Evolutionary conservation across 1,140 invertebrate species (phyloP).

Genomic region (Zaprionus tsacasi): DNA sequence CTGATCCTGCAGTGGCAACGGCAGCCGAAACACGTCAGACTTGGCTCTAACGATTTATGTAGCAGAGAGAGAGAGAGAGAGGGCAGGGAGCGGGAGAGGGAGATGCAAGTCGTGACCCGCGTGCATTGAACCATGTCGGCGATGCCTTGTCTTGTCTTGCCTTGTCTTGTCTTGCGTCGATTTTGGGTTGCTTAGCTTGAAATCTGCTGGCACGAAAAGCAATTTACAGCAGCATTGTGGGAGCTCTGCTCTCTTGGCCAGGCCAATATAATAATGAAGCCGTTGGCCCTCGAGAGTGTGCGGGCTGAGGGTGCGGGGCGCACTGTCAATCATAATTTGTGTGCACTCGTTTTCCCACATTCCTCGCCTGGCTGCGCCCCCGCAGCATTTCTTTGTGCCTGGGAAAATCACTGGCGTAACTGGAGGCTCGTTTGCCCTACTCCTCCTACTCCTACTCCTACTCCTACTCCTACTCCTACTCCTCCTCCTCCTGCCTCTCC

Average conservation of each 20-base stretch:
- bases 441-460: constrained; percentile 18
- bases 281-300: constrained; percentile 43
- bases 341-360: constrained; percentile 68
- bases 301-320: neutral
- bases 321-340: constrained; percentile 51
- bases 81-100: too few relatives aligned
- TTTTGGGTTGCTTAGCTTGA: constrained; percentile 35
- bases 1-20: constrained; percentile 15
- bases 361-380: constrained; percentile 54
- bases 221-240: constrained; percentile 66
- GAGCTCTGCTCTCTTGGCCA: constrained; percentile 52
- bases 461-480: neutral
- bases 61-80: neutral
- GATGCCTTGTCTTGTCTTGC: neutral
- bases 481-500: constrained; percentile 28
- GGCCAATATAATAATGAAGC: constrained; percentile 63
- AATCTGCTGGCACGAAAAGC: constrained; percentile 70
- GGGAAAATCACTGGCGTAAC: constrained; percentile 75
- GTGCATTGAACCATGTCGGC: constrained; percentile 67
- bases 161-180: neutral
- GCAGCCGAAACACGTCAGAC: constrained; percentile 40
- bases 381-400: constrained; percentile 37
- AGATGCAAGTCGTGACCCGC: constrained; percentile 68
- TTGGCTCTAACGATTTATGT: constrained; percentile 59
- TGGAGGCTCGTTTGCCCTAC: constrained; percentile 35